phyloP scores from a whole-genome alignment of 2,113 vertebrate genomes.

The Callipepla californica region DNA sequence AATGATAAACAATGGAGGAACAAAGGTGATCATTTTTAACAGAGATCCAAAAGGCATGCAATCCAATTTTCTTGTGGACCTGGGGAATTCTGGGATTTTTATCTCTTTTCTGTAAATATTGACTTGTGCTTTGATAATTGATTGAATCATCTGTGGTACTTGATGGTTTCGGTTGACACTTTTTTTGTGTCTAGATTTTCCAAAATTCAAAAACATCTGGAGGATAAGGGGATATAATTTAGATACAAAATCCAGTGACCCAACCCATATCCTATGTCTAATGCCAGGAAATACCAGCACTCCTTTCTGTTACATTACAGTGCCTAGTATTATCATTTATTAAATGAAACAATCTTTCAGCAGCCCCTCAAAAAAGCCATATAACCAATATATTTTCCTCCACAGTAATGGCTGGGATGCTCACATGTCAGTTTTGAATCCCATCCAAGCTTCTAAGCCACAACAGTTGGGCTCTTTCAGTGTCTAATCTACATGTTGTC shows the following conservation, averaged over 20 bases:
- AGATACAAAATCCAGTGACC: neutral
- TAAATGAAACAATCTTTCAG: constrained; percentile 23
- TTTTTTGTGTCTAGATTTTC: neutral
- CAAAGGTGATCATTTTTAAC: neutral
- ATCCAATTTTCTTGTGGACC: neutral
- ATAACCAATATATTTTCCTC: neutral
- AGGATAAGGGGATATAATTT: neutral
- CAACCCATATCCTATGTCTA: neutral
- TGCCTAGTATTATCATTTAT: neutral
- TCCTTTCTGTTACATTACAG: neutral
- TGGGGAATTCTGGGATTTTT: neutral
- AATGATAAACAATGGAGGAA: neutral
- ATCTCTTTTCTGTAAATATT: neutral
- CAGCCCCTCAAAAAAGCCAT: neutral
- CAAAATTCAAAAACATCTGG: neutral
- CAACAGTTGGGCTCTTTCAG: neutral
- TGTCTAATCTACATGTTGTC: neutral
- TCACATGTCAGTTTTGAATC: neutral
- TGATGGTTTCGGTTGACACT: neutral
- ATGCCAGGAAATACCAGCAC: neutral
- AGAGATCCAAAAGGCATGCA: neutral
- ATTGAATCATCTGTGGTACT: neutral
- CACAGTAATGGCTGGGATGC: neutral
- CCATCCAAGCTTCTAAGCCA: neutral
- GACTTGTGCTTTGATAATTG: neutral